Conservation (phyloP, 2,797 vertebrate species). For the Helarctos malayanus region DNA sequence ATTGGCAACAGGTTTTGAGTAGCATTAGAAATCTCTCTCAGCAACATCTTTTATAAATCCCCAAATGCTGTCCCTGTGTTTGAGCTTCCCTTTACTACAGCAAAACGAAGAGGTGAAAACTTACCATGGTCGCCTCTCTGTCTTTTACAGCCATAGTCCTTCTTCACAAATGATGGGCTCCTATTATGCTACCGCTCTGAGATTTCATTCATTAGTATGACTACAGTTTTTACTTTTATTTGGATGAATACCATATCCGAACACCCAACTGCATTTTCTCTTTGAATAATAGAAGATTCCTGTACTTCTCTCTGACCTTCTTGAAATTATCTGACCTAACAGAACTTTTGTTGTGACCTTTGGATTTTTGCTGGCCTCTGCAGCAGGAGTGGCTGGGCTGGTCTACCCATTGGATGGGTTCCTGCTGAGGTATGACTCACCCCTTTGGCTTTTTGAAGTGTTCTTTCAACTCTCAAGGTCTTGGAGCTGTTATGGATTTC, state of each 20-base stretch:
- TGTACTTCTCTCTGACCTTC: conserved; percentile 1
- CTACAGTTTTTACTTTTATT: not conserved
- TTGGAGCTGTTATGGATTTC: not conserved
- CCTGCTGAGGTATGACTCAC: not conserved
- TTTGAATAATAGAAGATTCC: not conserved
- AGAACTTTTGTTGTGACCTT: not conserved
- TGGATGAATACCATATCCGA: not conserved
- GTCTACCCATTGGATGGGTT: not conserved
- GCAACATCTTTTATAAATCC: conserved; percentile 64
- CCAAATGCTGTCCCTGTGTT: conserved; percentile 36
- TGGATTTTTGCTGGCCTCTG: not conserved
- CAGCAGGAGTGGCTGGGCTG: not conserved
- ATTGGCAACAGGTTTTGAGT: conserved; percentile 68
- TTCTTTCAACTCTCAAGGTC: not conserved
- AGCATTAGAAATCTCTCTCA: conserved; percentile 57
- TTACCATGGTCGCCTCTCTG: not conserved
- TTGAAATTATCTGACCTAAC: not conserved
- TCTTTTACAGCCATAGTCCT: not conserved
- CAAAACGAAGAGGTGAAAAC: not conserved
- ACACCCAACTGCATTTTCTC: not conserved
- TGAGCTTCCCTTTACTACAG: not conserved
- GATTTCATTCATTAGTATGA: not conserved
- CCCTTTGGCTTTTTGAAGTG: not conserved
- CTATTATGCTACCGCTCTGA: not conserved
- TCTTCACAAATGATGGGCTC: not conserved